Evolutionary conservation across 1,140 invertebrate species (phyloP).

Genomic region (Chelonus insularis): DNA sequence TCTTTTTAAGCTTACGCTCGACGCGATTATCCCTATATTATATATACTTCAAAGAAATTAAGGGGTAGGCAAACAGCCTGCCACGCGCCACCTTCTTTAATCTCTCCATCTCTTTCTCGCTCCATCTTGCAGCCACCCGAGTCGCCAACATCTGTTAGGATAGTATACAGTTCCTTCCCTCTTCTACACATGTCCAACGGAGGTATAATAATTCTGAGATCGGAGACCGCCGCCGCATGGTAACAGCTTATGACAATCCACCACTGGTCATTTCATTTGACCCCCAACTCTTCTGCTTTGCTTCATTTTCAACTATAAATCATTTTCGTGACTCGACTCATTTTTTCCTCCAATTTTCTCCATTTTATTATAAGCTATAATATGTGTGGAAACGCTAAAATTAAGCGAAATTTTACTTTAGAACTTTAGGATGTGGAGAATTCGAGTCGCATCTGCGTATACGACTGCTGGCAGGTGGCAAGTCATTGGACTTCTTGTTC

Average conservation of each 20-base stretch:
- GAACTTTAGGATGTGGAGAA: not conserved
- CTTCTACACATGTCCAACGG: conserved; percentile 31
- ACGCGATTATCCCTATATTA: not conserved
- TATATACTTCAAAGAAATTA: not conserved
- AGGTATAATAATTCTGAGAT: conserved; percentile 25
- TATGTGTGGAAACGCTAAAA: not conserved
- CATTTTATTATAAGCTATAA: no score
- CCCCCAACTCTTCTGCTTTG: not conserved
- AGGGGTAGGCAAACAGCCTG: conserved; percentile 27
- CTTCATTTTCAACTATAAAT: no score
- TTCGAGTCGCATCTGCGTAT: conserved; percentile 26
- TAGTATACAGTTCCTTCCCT: conserved; percentile 11
- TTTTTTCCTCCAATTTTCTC: no score
- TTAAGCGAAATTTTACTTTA: not conserved
- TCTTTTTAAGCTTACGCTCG: not conserved
- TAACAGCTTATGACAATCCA: conserved; percentile 3
- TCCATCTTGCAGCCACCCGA: conserved; percentile 21
- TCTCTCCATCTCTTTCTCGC: not conserved
- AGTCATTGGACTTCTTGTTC: conserved; percentile 1
- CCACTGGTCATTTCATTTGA: not conserved
- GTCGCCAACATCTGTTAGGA: conserved; percentile 25
- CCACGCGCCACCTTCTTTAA: conserved; percentile 25
- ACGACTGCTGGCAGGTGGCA: conserved; percentile 23
- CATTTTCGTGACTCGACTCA: no score
- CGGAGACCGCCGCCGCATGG: conserved; percentile 15